A percentile compares a stretch with the other conserved stretches of the same genome.
Evolutionary conservation across 2,113 vertebrate genomes (phyloP).

Genomic region (Gavia stellata): DNA sequence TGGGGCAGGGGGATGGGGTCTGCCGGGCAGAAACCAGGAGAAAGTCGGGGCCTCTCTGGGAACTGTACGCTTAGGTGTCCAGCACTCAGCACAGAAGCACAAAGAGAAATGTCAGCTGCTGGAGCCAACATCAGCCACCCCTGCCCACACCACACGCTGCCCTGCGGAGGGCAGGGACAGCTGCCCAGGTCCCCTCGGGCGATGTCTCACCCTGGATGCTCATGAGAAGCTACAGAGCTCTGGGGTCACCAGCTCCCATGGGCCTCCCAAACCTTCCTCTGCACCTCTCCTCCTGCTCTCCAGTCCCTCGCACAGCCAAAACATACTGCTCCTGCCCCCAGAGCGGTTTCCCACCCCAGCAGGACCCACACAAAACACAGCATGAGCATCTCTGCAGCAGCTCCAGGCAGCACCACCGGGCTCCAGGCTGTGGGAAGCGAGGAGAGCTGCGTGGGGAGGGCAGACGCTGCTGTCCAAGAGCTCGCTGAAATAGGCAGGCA

Average conservation of each 20-base stretch:
- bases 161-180: not conserved
- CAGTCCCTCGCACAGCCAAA: not conserved
- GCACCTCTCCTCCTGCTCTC: not conserved
- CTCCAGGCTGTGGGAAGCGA: not conserved
- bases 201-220: not conserved
- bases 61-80: fast-evolving
- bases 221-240: not conserved
- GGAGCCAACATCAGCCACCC: not conserved
- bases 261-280: not conserved
- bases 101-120: not conserved
- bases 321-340: too few species aligned
- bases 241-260: not conserved
- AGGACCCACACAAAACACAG: fast-evolving
- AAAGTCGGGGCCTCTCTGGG: fast-evolving
- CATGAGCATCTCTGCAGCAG: not conserved
- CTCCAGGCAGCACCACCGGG: not conserved
- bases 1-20: not conserved
- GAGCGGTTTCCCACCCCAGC: not conserved
- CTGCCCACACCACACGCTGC: not conserved
- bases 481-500: not conserved
- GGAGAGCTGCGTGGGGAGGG: fast-evolving
- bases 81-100: not conserved
- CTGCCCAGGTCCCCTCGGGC: fast-evolving
- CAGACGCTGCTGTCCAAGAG: not conserved
- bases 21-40: not conserved